Evolutionary conservation across 2,113 vertebrate genomes (phyloP), one percentile per base, ranked within the genome.

Genomic region (Aptenodytes patagonicus): DNA sequence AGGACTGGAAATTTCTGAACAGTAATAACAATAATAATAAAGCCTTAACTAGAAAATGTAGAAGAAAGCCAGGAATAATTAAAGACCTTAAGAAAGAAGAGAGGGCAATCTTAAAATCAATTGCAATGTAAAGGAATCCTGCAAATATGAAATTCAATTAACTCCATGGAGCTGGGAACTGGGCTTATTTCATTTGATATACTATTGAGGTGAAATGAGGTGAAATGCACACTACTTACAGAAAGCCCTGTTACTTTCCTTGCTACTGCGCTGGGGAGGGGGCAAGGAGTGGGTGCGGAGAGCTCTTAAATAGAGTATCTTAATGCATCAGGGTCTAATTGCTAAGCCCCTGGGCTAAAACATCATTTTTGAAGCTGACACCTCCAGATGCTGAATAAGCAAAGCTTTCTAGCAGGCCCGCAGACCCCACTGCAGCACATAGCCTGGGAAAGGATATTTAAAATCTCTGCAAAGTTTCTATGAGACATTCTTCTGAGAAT

Each of bases 321-420:
- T 94, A 97, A 95, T 85, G 86, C 79, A 66, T 79, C 32, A 80
- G 52, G 57, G 54, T 87, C 91, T 95, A 83, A 91, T 94, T 93
- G 83, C 69, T 72, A 55, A 93, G 51, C 26, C 61, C 31, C 47
- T 55, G 57, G 61, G 91, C 65, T 95, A 75, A 91, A 72, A 51
- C 81, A 85, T 89, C 4, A 28, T 93, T 95, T 96, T 25, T 76
- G 68, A 89, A 84, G 73, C 70, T 94, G 95, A 91, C 82, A 85
- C 69, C 18, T 84, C 19, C 66, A 87, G 44, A 76, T 89, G 95
- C 95, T 96, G 95, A 91, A 68, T 44, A 92, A 95, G 88, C 89
- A 92, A 87, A 92, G 8, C 29, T 75, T 89, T 86, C 51, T 26
- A 93, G 71, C 47, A 69, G 61, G 65, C 47, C 22, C 0, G 2